Evolutionary conservation across 2,797 vertebrate species (phyloP).

Genomic region (Darevskia nairensis): DNA sequence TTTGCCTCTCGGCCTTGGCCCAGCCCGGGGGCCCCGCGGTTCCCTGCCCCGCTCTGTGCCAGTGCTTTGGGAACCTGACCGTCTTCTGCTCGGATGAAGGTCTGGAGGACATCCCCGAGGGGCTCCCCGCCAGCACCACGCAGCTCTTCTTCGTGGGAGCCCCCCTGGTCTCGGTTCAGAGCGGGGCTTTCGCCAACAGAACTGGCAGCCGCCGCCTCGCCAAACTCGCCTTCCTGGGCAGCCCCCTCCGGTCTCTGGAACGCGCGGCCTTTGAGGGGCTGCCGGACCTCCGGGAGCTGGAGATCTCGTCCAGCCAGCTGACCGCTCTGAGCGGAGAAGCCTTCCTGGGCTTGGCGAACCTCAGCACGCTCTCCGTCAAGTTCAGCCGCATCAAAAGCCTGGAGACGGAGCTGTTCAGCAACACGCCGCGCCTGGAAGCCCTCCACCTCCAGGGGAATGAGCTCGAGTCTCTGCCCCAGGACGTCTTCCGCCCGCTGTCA

Average conservation of each 20-base stretch:
- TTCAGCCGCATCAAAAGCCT: conserved; percentile 80
- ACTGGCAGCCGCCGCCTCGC: conserved; percentile 75
- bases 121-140: conserved; percentile 64
- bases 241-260: conserved; percentile 75
- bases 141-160: conserved; percentile 78
- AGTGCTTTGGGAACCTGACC: conserved; percentile 74
- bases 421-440: conserved; percentile 74
- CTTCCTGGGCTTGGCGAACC: conserved; percentile 78
- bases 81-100: conserved; percentile 74
- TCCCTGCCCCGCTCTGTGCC: conserved; percentile 72
- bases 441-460: conserved; percentile 85
- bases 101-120: conserved; percentile 57
- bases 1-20: conserved; percentile 42
- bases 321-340: conserved; percentile 54
- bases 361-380: conserved; percentile 83
- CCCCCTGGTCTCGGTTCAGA: conserved; percentile 32
- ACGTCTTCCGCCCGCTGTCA: conserved; percentile 78
- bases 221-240: conserved; percentile 88
- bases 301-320: conserved; percentile 85
- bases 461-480: conserved; percentile 71
- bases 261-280: conserved; percentile 76
- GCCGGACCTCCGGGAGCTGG: conserved; percentile 82
- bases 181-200: conserved; percentile 74
- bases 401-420: conserved; percentile 77
- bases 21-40: conserved; percentile 17